phyloP scores from a whole-genome alignment of 1,140 invertebrate species.

The Batillaria attramentaria region DNA sequence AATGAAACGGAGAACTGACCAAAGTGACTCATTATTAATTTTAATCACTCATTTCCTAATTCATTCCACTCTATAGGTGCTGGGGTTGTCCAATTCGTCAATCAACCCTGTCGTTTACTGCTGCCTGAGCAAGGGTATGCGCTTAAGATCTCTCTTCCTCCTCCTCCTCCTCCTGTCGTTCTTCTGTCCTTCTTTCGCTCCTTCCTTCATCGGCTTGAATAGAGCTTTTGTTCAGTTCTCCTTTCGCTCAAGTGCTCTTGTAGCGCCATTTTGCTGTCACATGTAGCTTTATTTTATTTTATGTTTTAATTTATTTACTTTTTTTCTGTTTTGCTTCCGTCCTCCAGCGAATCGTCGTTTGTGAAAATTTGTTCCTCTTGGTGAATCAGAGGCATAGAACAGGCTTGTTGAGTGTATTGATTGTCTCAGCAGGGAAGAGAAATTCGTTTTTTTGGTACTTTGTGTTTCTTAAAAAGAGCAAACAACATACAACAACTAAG shows the following conservation, averaged over 20 bases:
- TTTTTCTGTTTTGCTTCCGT: background rate
- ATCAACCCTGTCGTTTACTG: constrained; percentile 65
- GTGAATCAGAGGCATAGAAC: background rate
- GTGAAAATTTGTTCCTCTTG: background rate
- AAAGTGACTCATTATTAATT: too few relatives aligned
- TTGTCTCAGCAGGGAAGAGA: too few relatives aligned
- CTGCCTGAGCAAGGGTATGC: constrained; percentile 55
- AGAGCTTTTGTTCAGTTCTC: background rate
- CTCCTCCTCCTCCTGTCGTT: background rate
- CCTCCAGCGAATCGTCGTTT: background rate
- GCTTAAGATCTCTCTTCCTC: background rate
- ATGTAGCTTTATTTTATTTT: background rate
- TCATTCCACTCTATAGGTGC: constrained; percentile 54
- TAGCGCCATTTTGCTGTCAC: background rate
- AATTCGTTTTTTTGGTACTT: too few relatives aligned
- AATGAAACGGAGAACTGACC: too few relatives aligned
- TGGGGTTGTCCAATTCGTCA: constrained; percentile 76
- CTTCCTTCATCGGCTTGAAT: background rate
- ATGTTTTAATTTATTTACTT: background rate
- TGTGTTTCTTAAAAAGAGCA: too few relatives aligned
- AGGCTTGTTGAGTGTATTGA: too few relatives aligned
- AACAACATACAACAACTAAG: too few relatives aligned
- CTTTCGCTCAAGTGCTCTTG: background rate
- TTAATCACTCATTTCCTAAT: background rate
- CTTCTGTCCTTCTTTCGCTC: background rate